phyloP scores from a whole-genome alignment of 2,797 vertebrate genomes.

The Sebastes elongatus region DNA sequence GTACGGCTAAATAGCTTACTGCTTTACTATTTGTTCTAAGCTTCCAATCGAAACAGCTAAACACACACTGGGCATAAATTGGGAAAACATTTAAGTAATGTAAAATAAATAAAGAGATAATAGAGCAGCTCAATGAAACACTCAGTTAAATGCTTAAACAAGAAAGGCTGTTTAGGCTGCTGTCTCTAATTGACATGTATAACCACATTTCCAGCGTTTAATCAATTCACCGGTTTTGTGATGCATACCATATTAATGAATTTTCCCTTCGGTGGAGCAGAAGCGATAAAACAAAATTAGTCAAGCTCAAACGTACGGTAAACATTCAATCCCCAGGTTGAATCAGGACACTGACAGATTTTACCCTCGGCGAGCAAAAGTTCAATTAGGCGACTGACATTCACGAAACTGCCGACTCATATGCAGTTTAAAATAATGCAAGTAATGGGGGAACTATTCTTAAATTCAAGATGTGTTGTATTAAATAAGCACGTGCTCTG shows the following conservation, averaged over 20 bases:
- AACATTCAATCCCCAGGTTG: conserved; percentile 50
- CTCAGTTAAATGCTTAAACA: neutral
- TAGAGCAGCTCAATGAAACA: neutral
- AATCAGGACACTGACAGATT: conserved; percentile 32
- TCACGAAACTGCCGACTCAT: conserved; percentile 57
- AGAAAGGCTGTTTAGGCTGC: conserved; percentile 15
- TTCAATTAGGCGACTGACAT: conserved; percentile 48
- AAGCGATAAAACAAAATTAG: conserved; percentile 64
- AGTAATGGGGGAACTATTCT: neutral
- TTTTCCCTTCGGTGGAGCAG: conserved; percentile 57
- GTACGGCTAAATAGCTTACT: neutral
- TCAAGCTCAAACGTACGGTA: conserved; percentile 55
- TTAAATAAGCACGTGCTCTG: conserved; percentile 22
- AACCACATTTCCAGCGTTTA: conserved; percentile 50
- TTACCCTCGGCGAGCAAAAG: conserved; percentile 15
- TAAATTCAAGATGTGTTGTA: conserved; percentile 17
- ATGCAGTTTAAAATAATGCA: conserved; percentile 31
- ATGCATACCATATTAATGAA: conserved; percentile 68
- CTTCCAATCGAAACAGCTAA: neutral
- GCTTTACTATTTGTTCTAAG: neutral
- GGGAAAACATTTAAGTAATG: neutral
- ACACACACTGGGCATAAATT: neutral
- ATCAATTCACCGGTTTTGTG: conserved; percentile 53
- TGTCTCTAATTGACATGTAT: conserved; percentile 69
- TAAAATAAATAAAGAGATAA: conserved; percentile 4